Percentiles rank a stretch among this genome's conserved stretches.
Evolutionary conservation across 2,888 invertebrate species (phyloP).

Genomic region (Bombyx huttoni): DNA sequence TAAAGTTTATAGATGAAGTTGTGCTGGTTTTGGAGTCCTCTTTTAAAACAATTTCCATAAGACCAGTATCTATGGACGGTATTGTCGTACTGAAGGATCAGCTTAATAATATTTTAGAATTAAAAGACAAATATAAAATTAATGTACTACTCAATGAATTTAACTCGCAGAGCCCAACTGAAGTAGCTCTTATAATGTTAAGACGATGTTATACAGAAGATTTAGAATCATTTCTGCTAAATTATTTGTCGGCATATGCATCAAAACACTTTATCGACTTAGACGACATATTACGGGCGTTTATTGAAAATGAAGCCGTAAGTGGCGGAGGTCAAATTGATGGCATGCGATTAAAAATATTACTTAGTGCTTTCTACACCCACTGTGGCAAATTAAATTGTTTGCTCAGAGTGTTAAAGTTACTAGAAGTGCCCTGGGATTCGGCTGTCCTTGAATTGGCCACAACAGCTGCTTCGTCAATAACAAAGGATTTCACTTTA

Average conservation of each 20-base stretch:
- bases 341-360: slow-evolving; percentile 43
- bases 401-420: slow-evolving; percentile 51
- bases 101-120: slow-evolving; percentile 47
- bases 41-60: slow-evolving; percentile 41
- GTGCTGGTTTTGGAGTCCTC: slow-evolving; percentile 42
- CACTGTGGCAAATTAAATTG: slow-evolving; percentile 47
- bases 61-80: slow-evolving; percentile 58
- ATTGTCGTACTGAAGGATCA: slow-evolving; percentile 49
- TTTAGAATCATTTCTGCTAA: slow-evolving; percentile 42
- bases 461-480: slow-evolving; percentile 37
- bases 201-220: slow-evolving; percentile 66
- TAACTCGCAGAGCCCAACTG: slow-evolving; percentile 47
- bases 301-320: slow-evolving; percentile 54
- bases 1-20: slow-evolving; percentile 55
- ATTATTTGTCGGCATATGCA: slow-evolving; percentile 53
- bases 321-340: slow-evolving; percentile 52
- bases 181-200: slow-evolving; percentile 60
- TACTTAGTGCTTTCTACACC: slow-evolving; percentile 45
- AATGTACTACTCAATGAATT: slow-evolving; percentile 55
- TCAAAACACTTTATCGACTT: slow-evolving; percentile 50
- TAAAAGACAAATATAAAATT: slow-evolving; percentile 62
- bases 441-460: slow-evolving; percentile 39
- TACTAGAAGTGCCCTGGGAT: slow-evolving; percentile 60
- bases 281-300: slow-evolving; percentile 50
- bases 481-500: slow-evolving; percentile 45